Conservation (phyloP, 2,888 invertebrate genomes). For the Mimumesa dahlbomi region DNA sequence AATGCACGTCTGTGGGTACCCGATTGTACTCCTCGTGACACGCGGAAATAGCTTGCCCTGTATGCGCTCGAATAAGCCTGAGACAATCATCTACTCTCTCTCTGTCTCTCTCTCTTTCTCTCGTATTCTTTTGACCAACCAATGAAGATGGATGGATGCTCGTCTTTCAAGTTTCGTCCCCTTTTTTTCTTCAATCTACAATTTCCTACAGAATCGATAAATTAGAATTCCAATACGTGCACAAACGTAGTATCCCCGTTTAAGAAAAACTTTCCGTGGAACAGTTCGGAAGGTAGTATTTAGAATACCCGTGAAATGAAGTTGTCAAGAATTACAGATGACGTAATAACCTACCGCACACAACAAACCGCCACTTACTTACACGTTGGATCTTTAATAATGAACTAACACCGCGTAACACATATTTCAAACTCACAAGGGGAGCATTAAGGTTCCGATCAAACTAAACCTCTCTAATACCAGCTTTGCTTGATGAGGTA, state of each 20-base stretch:
- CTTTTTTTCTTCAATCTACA: too few relatives aligned
- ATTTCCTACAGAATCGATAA: too few relatives aligned
- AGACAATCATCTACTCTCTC: constrained; percentile 37
- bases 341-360: too few relatives aligned
- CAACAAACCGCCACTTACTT: too few relatives aligned
- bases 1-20: constrained; percentile 53
- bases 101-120: too few relatives aligned
- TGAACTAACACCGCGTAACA: background rate
- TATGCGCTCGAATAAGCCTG: constrained; percentile 16
- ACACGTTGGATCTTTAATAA: background rate
- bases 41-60: constrained; percentile 54
- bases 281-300: background rate
- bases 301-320: background rate
- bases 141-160: too few relatives aligned
- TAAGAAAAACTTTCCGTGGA: too few relatives aligned
- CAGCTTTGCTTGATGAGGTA: background rate
- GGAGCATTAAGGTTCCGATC: too few relatives aligned
- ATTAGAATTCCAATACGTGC: too few relatives aligned
- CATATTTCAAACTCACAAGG: background rate
- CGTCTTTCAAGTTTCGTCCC: too few relatives aligned
- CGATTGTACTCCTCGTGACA: constrained; percentile 57
- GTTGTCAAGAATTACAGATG: background rate
- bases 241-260: too few relatives aligned
- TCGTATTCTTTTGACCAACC: too few relatives aligned
- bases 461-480: background rate